These are phyloP conservation scores for Campopleginae sp. DNA, from an alignment of 2,888 invertebrate species.

Conservation along the genomic window DNA sequence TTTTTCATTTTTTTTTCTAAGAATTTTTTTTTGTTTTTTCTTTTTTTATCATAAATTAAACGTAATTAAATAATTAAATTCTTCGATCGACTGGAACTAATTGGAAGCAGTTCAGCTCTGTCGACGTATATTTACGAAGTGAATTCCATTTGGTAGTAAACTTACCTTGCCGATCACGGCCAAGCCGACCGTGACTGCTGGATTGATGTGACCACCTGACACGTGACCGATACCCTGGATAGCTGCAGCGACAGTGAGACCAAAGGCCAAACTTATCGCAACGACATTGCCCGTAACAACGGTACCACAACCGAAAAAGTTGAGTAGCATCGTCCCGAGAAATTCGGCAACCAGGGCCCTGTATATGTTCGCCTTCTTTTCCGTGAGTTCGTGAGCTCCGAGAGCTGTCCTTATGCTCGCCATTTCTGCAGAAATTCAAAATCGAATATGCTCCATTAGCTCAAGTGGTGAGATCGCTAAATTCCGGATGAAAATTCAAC, in stretches of 20 bases:
- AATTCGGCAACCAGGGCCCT: conserved; percentile 94
- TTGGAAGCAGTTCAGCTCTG: neutral
- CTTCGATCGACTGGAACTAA: neutral
- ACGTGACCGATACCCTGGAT: conserved; percentile 94
- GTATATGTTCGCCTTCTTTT: conserved; percentile 89
- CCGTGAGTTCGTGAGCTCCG: conserved; percentile 90
- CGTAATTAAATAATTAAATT: neutral
- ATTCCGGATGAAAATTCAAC: neutral
- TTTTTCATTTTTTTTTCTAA: no score
- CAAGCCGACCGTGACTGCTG: conserved; percentile 94
- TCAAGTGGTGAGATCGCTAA: neutral
- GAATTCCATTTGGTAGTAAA: conserved; percentile 16
- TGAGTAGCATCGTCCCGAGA: conserved; percentile 93
- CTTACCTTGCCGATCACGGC: conserved; percentile 90
- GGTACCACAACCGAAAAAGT: conserved; percentile 95
- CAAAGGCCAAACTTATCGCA: conserved; percentile 93
- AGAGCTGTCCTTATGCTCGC: conserved; percentile 88
- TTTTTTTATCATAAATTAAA: neutral
- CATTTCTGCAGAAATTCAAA: conserved; percentile 81
- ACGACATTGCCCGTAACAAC: conserved; percentile 86
- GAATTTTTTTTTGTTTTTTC: neutral
- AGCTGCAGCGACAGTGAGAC: conserved; percentile 92
- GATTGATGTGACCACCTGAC: conserved; percentile 96
- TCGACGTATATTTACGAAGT: conserved; percentile 11
- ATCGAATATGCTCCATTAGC: neutral